Evolutionary conservation across 2,797 vertebrate species (phyloP).

Genomic region (Pseudomugil gertrudae): DNA sequence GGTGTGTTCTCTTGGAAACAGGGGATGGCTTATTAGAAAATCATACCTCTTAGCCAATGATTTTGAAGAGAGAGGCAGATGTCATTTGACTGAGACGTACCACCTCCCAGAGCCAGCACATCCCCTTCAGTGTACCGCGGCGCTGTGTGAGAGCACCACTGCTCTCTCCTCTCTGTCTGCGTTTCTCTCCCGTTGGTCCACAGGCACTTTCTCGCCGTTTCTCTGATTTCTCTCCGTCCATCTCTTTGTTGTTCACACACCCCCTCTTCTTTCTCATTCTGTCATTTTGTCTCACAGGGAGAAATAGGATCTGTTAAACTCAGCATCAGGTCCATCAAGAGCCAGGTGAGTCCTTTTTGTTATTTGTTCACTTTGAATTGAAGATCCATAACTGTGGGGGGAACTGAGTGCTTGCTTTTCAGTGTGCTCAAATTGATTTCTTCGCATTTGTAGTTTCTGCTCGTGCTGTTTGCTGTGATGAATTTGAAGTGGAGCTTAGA

Average conservation of each 20-base stretch:
- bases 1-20: conserved; percentile 78
- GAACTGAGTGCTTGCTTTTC: conserved; percentile 17
- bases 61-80: conserved; percentile 82
- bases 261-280: conserved; percentile 26
- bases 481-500: conserved; percentile 44
- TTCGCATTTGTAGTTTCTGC: conserved; percentile 40
- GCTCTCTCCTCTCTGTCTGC: conserved; percentile 50
- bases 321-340: conserved; percentile 57
- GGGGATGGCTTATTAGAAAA: conserved; percentile 82
- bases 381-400: conserved; percentile 6
- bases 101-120: conserved; percentile 78
- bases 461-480: conserved; percentile 31
- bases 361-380: conserved; percentile 45
- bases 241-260: conserved; percentile 26
- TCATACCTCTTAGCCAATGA: conserved; percentile 84
- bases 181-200: conserved; percentile 42
- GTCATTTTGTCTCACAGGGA: conserved; percentile 61
- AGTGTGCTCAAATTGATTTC: conserved; percentile 44
- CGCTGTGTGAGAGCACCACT: conserved; percentile 69
- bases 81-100: conserved; percentile 83
- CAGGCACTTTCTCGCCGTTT: conserved; percentile 53
- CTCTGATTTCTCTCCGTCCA: conserved; percentile 32
- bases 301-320: conserved; percentile 69
- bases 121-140: conserved; percentile 75
- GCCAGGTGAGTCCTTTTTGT: conserved; percentile 75